These are phyloP conservation scores for Morus bassanus DNA, from an alignment of 2,797 vertebrate species.

Conservation along the genomic window DNA sequence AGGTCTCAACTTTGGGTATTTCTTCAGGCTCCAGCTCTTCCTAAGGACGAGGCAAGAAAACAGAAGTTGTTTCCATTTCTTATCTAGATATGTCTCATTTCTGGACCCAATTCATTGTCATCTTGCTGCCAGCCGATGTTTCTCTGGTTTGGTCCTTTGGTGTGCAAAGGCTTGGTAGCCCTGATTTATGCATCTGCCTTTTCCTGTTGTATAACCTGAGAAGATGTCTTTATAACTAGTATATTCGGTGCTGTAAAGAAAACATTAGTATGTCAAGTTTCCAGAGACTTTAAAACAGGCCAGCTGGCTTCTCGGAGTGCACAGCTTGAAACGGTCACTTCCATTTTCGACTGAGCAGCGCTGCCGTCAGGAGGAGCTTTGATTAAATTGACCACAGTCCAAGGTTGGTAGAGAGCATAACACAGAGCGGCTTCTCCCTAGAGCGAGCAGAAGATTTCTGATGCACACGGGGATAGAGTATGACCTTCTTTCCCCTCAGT, in stretches of 20 bases:
- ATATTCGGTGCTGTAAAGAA: neutral
- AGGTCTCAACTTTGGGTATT: neutral
- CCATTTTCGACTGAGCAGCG: neutral
- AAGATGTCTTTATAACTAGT: neutral
- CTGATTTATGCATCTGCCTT: neutral
- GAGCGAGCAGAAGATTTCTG: neutral
- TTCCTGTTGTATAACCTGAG: constrained; percentile 1
- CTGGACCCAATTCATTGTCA: neutral
- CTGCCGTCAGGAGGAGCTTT: constrained; percentile 34
- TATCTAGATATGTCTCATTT: neutral
- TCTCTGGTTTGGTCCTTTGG: neutral
- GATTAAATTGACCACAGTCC: constrained; percentile 42
- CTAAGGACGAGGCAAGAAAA: neutral
- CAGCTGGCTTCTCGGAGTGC: constrained; percentile 35
- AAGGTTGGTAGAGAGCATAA: constrained; percentile 28
- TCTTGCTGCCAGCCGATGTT: neutral
- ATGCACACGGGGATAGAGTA: neutral
- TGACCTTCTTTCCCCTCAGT: neutral
- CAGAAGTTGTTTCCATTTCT: neutral
- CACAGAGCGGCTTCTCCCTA: neutral
- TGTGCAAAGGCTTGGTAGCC: neutral
- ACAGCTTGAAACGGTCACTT: constrained; percentile 55
- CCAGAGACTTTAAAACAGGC: constrained; percentile 36
- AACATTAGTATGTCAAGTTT: constrained; percentile 44
- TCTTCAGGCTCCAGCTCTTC: neutral